phyloP scores from a whole-genome alignment of 2,113 vertebrate genomes.

The Mus musculus region GRCm39 chr15:79392501-79393000 shows the following conservation, averaged over 20 bases:
- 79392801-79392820: background rate
- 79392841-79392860: rapidly evolving
- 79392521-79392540: background rate
- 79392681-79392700: background rate
- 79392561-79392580: background rate
- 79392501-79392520: background rate
- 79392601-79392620: background rate
- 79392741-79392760: background rate
- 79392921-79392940: background rate
- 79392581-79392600: background rate
- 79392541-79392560: background rate
- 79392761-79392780: background rate
- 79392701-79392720: background rate
- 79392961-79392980: no score
- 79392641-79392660: background rate
- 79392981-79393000: no score
- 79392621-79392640: background rate
- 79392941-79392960: no score
- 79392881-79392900: background rate
- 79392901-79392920: background rate
- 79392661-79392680: background rate
- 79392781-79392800: background rate
- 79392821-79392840: background rate
- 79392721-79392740: background rate
- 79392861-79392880: background rate